Conservation (phyloP, 2,797 vertebrate species). For the Varecia variegata region DNA sequence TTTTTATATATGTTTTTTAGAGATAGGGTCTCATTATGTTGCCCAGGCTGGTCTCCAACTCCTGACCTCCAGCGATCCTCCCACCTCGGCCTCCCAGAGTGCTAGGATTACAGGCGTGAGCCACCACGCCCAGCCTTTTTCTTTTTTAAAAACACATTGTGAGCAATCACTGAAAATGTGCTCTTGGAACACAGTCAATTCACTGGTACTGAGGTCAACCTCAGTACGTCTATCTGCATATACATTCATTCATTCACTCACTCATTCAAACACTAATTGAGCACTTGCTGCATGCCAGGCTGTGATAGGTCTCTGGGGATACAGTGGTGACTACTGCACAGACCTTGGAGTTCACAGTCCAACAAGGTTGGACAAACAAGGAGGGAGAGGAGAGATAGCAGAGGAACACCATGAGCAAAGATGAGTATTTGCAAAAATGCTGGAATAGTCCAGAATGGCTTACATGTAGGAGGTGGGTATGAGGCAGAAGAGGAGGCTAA, state of each 20-base stretch:
- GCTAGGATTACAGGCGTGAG: too few relatives aligned
- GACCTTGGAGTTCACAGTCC: neutral
- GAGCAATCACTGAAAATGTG: neutral
- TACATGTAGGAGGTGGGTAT: neutral
- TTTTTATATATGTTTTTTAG: too few relatives aligned
- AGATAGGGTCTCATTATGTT: too few relatives aligned
- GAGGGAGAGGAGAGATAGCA: too few relatives aligned
- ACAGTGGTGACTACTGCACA: neutral
- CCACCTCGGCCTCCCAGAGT: too few relatives aligned
- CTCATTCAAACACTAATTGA: neutral
- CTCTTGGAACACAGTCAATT: neutral
- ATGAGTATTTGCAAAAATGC: neutral
- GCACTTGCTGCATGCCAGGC: neutral
- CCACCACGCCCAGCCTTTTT: too few relatives aligned
- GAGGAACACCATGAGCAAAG: neutral
- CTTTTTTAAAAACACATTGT: neutral
- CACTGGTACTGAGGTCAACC: neutral
- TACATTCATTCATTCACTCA: neutral
- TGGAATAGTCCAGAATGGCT: neutral
- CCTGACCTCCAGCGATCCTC: too few relatives aligned
- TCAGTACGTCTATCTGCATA: neutral
- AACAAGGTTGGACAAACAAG: neutral
- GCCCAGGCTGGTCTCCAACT: too few relatives aligned
- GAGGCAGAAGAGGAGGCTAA: neutral
- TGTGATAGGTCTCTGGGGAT: neutral